A percentile compares a stretch with the other conserved stretches of the same genome.
phyloP scores from a whole-genome alignment of 2,797 vertebrate genomes.

The Hoplostethus atlanticus region DNA sequence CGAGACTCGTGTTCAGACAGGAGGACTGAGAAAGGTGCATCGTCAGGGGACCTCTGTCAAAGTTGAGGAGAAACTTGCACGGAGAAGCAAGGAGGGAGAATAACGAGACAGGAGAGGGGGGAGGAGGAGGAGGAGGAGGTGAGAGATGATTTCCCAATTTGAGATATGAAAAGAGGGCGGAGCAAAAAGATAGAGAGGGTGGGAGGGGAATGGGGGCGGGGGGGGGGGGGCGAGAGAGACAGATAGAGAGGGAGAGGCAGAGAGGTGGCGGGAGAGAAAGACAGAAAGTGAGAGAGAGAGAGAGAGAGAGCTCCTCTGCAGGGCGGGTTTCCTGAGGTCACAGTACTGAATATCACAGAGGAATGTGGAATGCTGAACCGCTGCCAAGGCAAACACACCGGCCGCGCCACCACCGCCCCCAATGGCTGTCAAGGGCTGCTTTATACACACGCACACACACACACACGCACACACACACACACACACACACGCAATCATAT shows the following conservation, averaged over 20 bases:
- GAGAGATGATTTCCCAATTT: slow-evolving; percentile 65
- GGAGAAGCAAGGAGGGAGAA: slow-evolving; percentile 51
- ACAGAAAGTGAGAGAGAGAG: slow-evolving; percentile 26
- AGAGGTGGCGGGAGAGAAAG: slow-evolving; percentile 47
- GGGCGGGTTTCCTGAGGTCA: slow-evolving; percentile 89
- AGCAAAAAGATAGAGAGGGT: slow-evolving; percentile 41
- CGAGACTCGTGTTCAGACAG: slow-evolving; percentile 40
- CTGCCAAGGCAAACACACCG: slow-evolving; percentile 87
- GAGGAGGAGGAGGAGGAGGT: neutral
- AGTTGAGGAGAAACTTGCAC: slow-evolving; percentile 40
- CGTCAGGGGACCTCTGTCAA: slow-evolving; percentile 47
- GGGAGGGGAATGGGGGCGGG: slow-evolving; percentile 18
- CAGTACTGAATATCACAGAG: slow-evolving; percentile 87
- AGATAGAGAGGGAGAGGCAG: slow-evolving; percentile 53
- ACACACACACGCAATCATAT: slow-evolving; percentile 18
- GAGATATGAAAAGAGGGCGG: slow-evolving; percentile 60
- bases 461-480: slow-evolving; percentile 28
- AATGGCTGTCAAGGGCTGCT: slow-evolving; percentile 78
- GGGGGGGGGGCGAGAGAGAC: slow-evolving; percentile 48
- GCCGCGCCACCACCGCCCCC: slow-evolving; percentile 75
- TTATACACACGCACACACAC: slow-evolving; percentile 70
- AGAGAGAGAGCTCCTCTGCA: slow-evolving; percentile 66
- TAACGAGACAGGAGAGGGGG: slow-evolving; percentile 30
- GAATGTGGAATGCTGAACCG: slow-evolving; percentile 88
- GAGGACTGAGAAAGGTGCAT: slow-evolving; percentile 52